These are phyloP conservation scores for Astropecten irregularis DNA, from an alignment of 53 echinoderm and acorn worm genomes.

Conservation along the genomic window DNA sequence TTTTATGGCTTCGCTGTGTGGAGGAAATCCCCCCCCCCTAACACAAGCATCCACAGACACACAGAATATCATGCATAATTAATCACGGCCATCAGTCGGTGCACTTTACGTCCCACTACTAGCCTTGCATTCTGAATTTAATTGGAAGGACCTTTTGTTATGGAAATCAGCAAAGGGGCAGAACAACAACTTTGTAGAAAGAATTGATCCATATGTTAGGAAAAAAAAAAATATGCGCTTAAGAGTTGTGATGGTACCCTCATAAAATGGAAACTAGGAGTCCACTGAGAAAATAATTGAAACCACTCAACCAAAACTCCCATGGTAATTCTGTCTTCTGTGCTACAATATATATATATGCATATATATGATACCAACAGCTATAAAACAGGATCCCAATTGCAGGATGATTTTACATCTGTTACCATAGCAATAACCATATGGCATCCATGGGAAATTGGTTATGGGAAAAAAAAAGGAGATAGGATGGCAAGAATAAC, in stretches of 20 bases:
- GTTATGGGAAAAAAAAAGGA: background rate
- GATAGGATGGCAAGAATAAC: constrained; percentile 12
- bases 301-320: constrained; percentile 4
- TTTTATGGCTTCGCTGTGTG: background rate
- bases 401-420: background rate
- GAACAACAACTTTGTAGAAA: background rate
- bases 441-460: constrained; percentile 14
- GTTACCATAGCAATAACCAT: constrained; percentile 37
- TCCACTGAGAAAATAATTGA: constrained; percentile 15
- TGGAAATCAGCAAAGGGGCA: constrained; percentile 11
- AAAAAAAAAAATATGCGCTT: constrained; percentile 6
- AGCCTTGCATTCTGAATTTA: background rate
- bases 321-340: background rate
- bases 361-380: too few species aligned
- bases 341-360: background rate
- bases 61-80: background rate
- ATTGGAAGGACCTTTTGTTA: constrained; percentile 33
- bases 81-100: background rate
- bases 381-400: too few species aligned
- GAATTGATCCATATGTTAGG: constrained; percentile 19
- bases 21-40: too few species aligned
- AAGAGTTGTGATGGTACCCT: constrained; percentile 29
- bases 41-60: background rate
- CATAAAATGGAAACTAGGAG: background rate
- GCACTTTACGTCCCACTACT: background rate